These are phyloP conservation scores for Aphrocallistes beatrix DNA, from an alignment of 37 sponge, comb jelly and placozoan genomes.

Conservation along the genomic window DNA sequence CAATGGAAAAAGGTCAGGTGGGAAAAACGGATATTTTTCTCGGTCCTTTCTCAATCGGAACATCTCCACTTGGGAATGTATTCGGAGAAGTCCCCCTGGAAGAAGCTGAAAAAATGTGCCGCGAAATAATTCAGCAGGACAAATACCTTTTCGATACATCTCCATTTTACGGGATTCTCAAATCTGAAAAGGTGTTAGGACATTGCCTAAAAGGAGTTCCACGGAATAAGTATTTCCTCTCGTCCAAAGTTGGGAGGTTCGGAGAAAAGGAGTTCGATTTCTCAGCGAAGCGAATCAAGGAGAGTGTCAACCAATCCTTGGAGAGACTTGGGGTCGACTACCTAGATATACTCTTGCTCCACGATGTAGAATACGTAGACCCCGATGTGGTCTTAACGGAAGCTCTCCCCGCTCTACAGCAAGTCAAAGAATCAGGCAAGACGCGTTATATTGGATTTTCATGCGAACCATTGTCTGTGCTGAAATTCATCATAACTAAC, in stretches of 20 bases:
- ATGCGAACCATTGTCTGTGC: conserved; percentile 55
- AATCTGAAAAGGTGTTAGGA: conserved; percentile 70
- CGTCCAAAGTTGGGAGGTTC: conserved; percentile 80
- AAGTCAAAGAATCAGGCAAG: conserved; percentile 58
- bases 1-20: conserved; percentile 46
- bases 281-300: conserved; percentile 38
- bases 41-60: conserved; percentile 64
- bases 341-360: conserved; percentile 70
- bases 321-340: conserved; percentile 46
- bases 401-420: conserved; percentile 70
- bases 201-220: conserved; percentile 40
- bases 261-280: conserved; percentile 70
- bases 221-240: conserved; percentile 49
- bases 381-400: conserved; percentile 56
- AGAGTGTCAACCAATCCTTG: conserved; percentile 54
- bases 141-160: conserved; percentile 88
- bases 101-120: conserved; percentile 22
- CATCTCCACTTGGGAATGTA: conserved; percentile 65
- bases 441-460: conserved; percentile 83
- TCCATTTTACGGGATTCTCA: conserved; percentile 81
- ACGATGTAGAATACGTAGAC: conserved; percentile 91
- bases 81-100: conserved; percentile 40
- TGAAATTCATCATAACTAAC: conserved; percentile 33
- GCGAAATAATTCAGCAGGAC: conserved; percentile 40
- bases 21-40: conserved; percentile 57